A percentile compares a stretch with the other conserved stretches of the same genome.
phyloP scores from a whole-genome alignment of 2,113 vertebrate species.

The Pomatostomus ruficeps region DNA sequence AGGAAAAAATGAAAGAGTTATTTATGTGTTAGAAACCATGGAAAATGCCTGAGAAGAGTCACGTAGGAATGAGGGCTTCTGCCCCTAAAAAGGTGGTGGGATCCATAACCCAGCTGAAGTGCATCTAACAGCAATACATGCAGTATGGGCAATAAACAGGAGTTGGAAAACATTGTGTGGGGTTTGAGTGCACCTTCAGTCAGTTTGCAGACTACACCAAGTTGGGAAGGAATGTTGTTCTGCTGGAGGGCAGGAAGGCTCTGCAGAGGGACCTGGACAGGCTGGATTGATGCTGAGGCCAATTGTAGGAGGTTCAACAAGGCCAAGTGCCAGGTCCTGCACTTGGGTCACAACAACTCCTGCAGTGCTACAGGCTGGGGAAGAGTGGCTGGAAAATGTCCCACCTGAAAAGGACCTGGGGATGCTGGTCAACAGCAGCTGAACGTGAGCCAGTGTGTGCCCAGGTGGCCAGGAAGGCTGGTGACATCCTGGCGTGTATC shows the following conservation, averaged over 20 bases:
- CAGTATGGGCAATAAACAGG: not conserved
- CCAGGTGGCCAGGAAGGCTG: not conserved
- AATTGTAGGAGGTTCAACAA: rapidly evolving
- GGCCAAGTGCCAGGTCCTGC: not conserved
- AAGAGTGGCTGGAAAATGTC: not conserved
- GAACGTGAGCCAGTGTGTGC: rapidly evolving
- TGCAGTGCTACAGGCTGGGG: not conserved
- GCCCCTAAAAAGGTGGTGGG: not conserved
- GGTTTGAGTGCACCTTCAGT: not conserved
- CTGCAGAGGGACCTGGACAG: not conserved
- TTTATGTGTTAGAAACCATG: not conserved
- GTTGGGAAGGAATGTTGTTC: not conserved
- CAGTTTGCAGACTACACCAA: not conserved
- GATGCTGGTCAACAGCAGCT: not conserved
- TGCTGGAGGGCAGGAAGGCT: not conserved
- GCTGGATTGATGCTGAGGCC: not conserved
- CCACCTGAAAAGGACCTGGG: not conserved
- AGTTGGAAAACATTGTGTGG: not conserved
- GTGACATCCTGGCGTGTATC: no score
- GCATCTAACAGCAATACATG: not conserved
- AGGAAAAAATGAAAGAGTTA: not conserved
- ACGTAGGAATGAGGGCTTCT: not conserved
- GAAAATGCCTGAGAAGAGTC: not conserved
- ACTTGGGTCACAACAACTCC: not conserved
- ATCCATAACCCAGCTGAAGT: not conserved